Evolutionary conservation across 2,888 invertebrate genomes (phyloP), one percentile per base, ranked within the genome.

Genomic region (Ophioninae sp.): DNA sequence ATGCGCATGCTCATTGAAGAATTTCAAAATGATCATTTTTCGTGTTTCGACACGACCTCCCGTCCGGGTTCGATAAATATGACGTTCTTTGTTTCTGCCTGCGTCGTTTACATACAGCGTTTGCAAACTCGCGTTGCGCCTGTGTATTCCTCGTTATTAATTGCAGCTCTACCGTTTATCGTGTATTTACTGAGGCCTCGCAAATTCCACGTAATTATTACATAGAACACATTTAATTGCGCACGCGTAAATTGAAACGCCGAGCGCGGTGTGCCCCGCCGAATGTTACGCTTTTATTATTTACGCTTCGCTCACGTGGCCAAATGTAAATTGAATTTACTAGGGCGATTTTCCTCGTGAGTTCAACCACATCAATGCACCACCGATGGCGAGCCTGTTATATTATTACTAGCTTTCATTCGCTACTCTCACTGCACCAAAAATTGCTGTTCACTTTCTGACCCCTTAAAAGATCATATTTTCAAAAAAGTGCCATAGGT

Each of bases 271-370:
- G 17, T 17, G 51, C 17, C 51, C 56, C 71, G 56, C 73, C 67
- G 78, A 74, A 80, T 69, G 69, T 74, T 63, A 65, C 39, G 23
- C 58, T 51, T 10, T 56, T 63, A 80, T 83, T 77, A 80, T 80
- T 80, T 39, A 74, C 59, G 58, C 65, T 13, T 61, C 13, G 9
- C n/a, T 30, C 13, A 5, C 44, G 61, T 17, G 17, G 51, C 61
- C 20, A n/a, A 69, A 77, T 37, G 30, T 69, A 61, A 63, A 77
- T 77, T 30, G 30, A 9, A 30, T 51, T 44, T 67, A 41, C 58
- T 39, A 17, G 9, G 39, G 39, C 65, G 39, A 65, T 75, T 75
- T 58, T 64, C 20, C 51, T n/a, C 56, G 17, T 68, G 44, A n/a
- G n/a, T 51, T 68, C 44, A 7, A 22, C 7, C 39, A 22, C 20